These are phyloP conservation scores for Emys orbicularis DNA, from an alignment of 2,797 vertebrate genomes.

Conservation along the genomic window DNA sequence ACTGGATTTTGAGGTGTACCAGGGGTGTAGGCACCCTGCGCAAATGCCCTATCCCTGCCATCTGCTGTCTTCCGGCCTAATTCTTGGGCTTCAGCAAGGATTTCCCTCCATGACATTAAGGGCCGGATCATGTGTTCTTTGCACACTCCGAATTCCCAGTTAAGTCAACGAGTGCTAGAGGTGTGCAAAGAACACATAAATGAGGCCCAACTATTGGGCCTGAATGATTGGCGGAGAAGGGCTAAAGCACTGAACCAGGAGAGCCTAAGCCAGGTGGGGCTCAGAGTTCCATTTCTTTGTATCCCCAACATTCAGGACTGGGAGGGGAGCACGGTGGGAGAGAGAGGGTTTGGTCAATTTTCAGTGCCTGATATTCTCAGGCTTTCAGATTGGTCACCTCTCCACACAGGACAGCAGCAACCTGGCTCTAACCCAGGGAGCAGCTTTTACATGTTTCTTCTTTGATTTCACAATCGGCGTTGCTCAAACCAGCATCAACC, in stretches of 20 bases:
- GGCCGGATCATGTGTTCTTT: not conserved
- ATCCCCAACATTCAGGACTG: not conserved
- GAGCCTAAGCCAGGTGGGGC: not conserved
- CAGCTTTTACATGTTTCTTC: not conserved
- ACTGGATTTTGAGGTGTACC: too few species aligned
- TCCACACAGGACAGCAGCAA: not conserved
- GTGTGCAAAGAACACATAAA: not conserved
- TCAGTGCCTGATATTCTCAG: accelerated
- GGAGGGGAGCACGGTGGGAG: not conserved
- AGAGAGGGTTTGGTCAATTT: not conserved
- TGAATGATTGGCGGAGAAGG: not conserved
- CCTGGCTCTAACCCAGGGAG: not conserved
- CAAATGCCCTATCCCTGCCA: not conserved
- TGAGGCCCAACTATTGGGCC: not conserved
- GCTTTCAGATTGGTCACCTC: conserved; percentile 21
- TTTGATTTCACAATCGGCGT: not conserved
- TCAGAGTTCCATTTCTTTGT: not conserved
- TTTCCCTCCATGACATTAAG: accelerated
- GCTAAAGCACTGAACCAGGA: not conserved
- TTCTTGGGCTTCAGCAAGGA: not conserved
- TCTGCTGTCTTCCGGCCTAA: not conserved
- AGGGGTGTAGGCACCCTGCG: not conserved
- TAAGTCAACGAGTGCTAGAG: not conserved
- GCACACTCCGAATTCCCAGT: not conserved
- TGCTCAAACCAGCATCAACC: conserved; percentile 56